A percentile compares a stretch with the other conserved stretches of the same genome.
phyloP scores from a whole-genome alignment of 2,888 invertebrate genomes.

The Papilio demoleus region DNA sequence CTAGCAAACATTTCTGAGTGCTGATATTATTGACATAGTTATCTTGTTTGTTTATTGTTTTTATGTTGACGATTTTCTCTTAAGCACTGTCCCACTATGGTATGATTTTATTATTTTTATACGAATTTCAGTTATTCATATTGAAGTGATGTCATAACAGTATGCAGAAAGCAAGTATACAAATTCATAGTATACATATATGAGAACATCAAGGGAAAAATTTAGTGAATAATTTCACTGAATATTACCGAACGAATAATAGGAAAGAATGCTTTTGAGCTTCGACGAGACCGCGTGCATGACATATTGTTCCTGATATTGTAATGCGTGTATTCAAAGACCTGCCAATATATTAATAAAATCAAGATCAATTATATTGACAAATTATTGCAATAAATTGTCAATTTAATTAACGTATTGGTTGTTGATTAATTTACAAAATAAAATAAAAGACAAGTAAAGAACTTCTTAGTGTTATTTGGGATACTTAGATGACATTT shows the following conservation, averaged over 20 bases:
- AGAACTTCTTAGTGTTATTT: no score
- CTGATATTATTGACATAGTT: no score
- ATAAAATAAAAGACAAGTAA: no score
- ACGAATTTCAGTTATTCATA: no score
- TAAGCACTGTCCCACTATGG: no score
- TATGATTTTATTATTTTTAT: not conserved
- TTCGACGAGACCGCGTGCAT: slow-evolving; percentile 54
- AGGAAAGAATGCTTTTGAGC: slow-evolving; percentile 72
- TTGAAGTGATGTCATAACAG: not conserved
- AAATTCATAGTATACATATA: slow-evolving; percentile 36
- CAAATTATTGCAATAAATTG: no score
- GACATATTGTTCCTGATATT: slow-evolving; percentile 70
- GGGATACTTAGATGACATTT: no score
- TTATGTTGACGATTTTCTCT: no score
- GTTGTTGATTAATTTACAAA: no score
- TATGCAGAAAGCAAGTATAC: not conserved
- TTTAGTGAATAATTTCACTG: slow-evolving; percentile 62
- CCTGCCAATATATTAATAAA: slow-evolving; percentile 48
- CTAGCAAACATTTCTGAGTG: no score
- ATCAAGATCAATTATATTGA: not conserved
- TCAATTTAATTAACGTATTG: no score
- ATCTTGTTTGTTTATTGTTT: no score
- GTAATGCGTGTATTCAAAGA: slow-evolving; percentile 33
- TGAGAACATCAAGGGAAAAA: slow-evolving; percentile 51
- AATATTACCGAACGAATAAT: slow-evolving; percentile 67